Evolutionary conservation across 2,113 vertebrate species (phyloP).

Genomic region (Brachypodius melanocephalos): DNA sequence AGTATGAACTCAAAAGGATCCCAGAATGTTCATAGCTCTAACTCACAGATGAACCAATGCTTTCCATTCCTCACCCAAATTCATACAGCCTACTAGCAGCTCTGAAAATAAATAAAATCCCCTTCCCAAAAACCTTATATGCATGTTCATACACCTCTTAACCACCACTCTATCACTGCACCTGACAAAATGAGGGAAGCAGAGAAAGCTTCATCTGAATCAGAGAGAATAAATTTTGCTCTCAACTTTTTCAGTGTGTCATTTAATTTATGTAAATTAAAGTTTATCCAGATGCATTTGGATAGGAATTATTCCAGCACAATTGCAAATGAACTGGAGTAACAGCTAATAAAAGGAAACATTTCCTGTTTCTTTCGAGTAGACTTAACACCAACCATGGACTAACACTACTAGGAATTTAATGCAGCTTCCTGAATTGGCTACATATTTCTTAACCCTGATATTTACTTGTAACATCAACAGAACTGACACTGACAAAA

Average conservation of each 20-base stretch:
- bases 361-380: slow-evolving; percentile 4
- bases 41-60: background rate
- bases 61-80: background rate
- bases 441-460: background rate
- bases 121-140: background rate
- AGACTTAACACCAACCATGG: background rate
- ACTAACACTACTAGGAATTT: background rate
- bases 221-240: background rate
- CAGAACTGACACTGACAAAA: background rate
- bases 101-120: background rate
- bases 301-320: background rate
- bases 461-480: background rate
- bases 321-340: background rate
- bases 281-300: background rate
- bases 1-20: background rate
- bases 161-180: background rate
- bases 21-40: background rate
- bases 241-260: background rate
- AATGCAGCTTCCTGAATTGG: slow-evolving; percentile 17
- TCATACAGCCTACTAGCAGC: background rate
- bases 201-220: background rate
- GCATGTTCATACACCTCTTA: background rate
- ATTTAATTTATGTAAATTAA: background rate
- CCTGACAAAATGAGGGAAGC: background rate
- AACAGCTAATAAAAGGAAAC: slow-evolving; percentile 44